phyloP scores from a whole-genome alignment of 1,140 invertebrate species.

The Drosophila mojavensis region DNA sequence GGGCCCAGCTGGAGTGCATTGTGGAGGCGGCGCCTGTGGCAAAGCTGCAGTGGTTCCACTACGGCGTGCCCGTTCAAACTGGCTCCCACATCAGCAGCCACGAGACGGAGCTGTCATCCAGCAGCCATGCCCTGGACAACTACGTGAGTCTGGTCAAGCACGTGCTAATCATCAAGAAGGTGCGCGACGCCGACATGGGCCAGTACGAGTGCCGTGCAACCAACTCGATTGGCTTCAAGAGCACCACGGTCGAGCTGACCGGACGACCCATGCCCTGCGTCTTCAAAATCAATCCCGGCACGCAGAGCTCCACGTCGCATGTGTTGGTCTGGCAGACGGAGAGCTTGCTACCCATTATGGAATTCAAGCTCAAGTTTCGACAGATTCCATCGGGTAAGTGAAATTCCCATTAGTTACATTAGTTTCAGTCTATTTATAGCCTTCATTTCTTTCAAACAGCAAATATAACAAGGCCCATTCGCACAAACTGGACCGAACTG shows the following conservation, averaged over 20 bases:
- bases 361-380: slow-evolving; percentile 88
- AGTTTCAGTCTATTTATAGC: neutral
- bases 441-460: slow-evolving; percentile 6
- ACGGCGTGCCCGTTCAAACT: slow-evolving; percentile 85
- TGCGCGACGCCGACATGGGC: slow-evolving; percentile 89
- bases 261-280: slow-evolving; percentile 85
- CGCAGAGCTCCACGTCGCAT: slow-evolving; percentile 84
- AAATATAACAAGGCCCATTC: slow-evolving; percentile 44
- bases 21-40: slow-evolving; percentile 89
- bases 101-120: slow-evolving; percentile 59
- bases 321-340: slow-evolving; percentile 90
- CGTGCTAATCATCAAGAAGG: slow-evolving; percentile 88
- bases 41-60: slow-evolving; percentile 86
- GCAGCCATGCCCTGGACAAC: slow-evolving; percentile 50
- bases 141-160: slow-evolving; percentile 84
- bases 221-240: slow-evolving; percentile 88
- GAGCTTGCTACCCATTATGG: slow-evolving; percentile 88
- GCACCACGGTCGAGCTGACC: slow-evolving; percentile 86
- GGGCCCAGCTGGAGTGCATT: slow-evolving; percentile 88
- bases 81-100: slow-evolving; percentile 86
- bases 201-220: slow-evolving; percentile 91
- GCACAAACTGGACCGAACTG: slow-evolving; percentile 86
- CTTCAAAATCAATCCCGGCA: slow-evolving; percentile 85
- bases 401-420: neutral
- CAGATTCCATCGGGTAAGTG: slow-evolving; percentile 73